Base-by-base conservation (phyloP, 1,140 invertebrate species). In the Calosoma granatense region DNA sequence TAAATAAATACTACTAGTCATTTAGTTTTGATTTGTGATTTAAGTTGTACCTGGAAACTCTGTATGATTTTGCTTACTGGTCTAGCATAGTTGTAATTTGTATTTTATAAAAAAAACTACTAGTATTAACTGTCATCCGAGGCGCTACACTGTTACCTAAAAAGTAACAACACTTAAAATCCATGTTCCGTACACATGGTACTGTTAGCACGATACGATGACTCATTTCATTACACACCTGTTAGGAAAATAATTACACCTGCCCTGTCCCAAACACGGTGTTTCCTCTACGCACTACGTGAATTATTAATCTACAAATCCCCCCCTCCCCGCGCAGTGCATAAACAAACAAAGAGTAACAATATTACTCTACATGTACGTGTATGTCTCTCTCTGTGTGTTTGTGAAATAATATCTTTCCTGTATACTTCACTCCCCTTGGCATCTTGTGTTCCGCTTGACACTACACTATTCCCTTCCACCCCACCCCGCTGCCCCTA, bases 401-500 rank as follows among this genome's bases (percentile, higher is more conserved):
- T 36, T n/a, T 36, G 26, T n/a, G n/a, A 36, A n/a, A n/a, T 6
- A 36, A 36, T 9, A 6, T 36, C 26, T 36, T 36, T 36, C 26
- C 26, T 36, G n/a, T n/a, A 36, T 36, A 9, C 26, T 36, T 36
- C 26, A 36, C 26, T n/a, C 26, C n/a, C 6, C 26, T 9, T 12
- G 9, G 41, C 9, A 47, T 47, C 41, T 47, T 47, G 9, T 4
- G 41, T 47, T 47, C 41, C 41, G 41, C 41, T 12, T 47, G 9
- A 17, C n/a, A n/a, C n/a, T n/a, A n/a, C n/a, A 11, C 3, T 6
- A 47, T 47, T 11, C 4, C 17, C 3, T 12, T 12, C 17, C 41
- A 9, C 41, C 41, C 17, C 17, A 20, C 15, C 22, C 58, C 55
- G 47, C 12, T 22, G 47, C 54, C 6, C 20, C 58, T 59, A n/a